These are phyloP conservation scores for Paratrypauchen microcephalus DNA, from an alignment of 2,797 vertebrate species.

Conservation along the genomic window DNA sequence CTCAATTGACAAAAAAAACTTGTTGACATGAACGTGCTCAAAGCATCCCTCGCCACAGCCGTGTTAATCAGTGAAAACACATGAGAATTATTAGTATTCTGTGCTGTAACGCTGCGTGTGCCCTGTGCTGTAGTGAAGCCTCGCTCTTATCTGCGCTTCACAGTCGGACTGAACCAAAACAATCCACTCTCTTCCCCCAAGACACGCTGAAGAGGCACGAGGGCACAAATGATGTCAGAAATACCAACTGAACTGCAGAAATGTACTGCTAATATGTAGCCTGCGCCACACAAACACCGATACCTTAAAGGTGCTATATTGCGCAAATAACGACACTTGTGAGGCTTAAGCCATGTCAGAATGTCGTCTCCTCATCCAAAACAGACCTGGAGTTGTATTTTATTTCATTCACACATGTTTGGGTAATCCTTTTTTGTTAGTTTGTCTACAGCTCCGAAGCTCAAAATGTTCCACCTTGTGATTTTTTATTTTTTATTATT, in stretches of 20 bases:
- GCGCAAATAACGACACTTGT: too few species aligned
- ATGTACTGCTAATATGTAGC: too few species aligned
- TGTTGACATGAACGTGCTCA: conserved; percentile 45
- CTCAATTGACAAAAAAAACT: conserved; percentile 44
- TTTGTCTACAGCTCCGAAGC: too few species aligned
- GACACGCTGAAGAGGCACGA: conserved; percentile 27
- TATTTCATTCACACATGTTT: too few species aligned
- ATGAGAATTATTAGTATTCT: conserved; percentile 38
- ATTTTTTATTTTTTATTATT: too few species aligned
- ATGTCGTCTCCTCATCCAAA: too few species aligned
- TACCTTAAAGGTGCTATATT: too few species aligned
- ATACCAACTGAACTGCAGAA: neutral
- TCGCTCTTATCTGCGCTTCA: conserved; percentile 52
- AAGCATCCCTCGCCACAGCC: conserved; percentile 22
- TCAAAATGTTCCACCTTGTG: too few species aligned
- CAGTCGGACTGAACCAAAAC: conserved; percentile 39
- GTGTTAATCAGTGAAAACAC: conserved; percentile 23
- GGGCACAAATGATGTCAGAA: conserved; percentile 40
- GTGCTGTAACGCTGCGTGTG: conserved; percentile 38
- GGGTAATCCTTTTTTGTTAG: too few species aligned
- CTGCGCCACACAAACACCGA: too few species aligned
- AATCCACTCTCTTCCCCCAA: conserved; percentile 45
- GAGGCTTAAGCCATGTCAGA: too few species aligned
- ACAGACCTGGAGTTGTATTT: too few species aligned
- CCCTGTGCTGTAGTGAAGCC: conserved; percentile 48